Base-by-base conservation (phyloP, 92 coral and sea anemone genomes). In the Phenganax marumi region DNA sequence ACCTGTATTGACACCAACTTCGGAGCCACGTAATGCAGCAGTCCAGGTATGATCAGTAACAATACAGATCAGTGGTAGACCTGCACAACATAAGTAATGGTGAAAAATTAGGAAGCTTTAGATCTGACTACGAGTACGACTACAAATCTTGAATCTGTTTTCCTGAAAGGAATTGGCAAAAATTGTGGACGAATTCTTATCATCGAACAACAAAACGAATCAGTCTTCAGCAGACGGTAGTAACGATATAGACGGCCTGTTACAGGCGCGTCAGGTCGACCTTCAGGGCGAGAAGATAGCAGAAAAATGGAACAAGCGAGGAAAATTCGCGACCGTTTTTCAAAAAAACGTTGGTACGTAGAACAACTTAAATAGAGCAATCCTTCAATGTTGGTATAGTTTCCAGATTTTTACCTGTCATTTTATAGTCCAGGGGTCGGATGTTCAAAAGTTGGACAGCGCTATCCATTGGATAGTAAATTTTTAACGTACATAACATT, bases 291-390 rank as follows among this genome's bases (percentile, higher is more conserved):
- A 49, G 12, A 52, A 47, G 48, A 49, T 72, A 49, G 77, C 77
- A 46, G 24, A 46, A 26, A 12, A 72, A 3, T 72, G 77, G 77
- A 22, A 46, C 57, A 12, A 46, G 26, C 21, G 19, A 0, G 77
- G 77, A 49, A n/a, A 72, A 46, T 72, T 23, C 19, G 0, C 0
- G 33, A 49, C 77, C 0, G 19, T 72, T 17, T 12, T 3, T 17
- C 46, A 8, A 16, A 50, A 8, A 46, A 72, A 72, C 4, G 58
- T 72, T 72, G 77, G 77, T 72, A 46, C 14, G 77, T 72, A 17
- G 24, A 14, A 33, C 6, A 11, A 8, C 6, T 50, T 70, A 10
- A 10, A 10, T 11, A 56, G 19, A 11, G 18, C 7, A 6, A 10
- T 56, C 19, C 63, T 56, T 7, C 16, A 14, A n/a, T 14, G 19